Base-by-base conservation (phyloP, 2,113 vertebrate species). In the Scolopax mira region DNA sequence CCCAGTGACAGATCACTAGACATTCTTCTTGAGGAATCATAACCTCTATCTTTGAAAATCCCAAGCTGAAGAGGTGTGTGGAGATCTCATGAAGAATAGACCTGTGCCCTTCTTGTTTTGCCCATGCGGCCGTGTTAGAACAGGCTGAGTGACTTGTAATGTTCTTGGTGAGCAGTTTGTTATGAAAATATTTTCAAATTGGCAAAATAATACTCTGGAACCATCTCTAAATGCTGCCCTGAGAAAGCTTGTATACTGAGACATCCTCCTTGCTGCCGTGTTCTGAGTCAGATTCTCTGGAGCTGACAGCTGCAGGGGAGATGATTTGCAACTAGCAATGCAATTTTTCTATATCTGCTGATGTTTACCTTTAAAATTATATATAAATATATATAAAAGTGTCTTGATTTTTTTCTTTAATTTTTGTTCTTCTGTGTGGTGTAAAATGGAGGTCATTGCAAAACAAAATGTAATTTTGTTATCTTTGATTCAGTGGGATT, bases 261-360 rank as follows among this genome's bases (percentile, higher is more conserved):
- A 95, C 39, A 79, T 70, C 78, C 87, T 96, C 87, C 28, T 52
- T 77, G 91, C 96, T 94, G 92, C 96, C 73, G 66, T 88, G 60
- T 97, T 95, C 93, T 89, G 82, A 91, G 86, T 96, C 88, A 70
- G 70, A 78, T 80, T 92, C 64, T 93, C 79, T 70, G 96, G 94
- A 93, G 91, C 97, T 81, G 65, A 92, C 78, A 94, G 95, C 97
- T 96, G 67, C 84, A 73, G 95, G 93, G 97, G 96, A 89, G 79
- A 94, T 94, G 97, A 98, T 98, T 97, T 97, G 98, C 98, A 98
- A 98, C 97, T 98, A 98, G 97, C 98, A 98, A 98, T 98, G 98
- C 98, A 98, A 98, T 97, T 98, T 98, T 98, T 98, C 98, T 98
- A 98, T 98, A 98, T 96, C 96, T 94, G 95, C 97, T 96, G 94